Percentiles rank a stretch among this genome's conserved stretches.
phyloP scores from a whole-genome alignment of 2,797 vertebrate genomes.

The Smutsia temminckii region DNA sequence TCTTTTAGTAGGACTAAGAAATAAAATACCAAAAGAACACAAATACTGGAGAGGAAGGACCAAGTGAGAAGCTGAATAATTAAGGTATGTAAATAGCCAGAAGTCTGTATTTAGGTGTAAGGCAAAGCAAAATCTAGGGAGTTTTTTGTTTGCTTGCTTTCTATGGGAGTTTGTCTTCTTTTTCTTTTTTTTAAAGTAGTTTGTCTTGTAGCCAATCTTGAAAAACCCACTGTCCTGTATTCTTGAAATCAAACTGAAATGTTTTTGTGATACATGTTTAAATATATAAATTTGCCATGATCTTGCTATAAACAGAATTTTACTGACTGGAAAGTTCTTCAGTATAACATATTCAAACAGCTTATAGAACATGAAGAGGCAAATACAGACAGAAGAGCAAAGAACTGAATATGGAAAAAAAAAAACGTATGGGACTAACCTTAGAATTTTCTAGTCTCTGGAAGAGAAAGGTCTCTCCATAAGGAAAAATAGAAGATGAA shows the following conservation, averaged over 20 bases:
- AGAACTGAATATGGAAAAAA: slow-evolving; percentile 25
- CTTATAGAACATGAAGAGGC: slow-evolving; percentile 26
- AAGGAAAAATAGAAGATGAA: slow-evolving; percentile 89
- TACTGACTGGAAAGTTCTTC: neutral
- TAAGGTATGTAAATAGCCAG: neutral
- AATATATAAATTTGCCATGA: neutral
- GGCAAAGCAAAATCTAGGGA: neutral
- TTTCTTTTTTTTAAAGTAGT: neutral
- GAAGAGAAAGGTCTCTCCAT: slow-evolving; percentile 92
- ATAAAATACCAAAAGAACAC: neutral
- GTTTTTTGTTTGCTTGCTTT: neutral
- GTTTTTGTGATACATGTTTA: neutral
- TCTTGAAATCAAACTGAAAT: slow-evolving; percentile 8
- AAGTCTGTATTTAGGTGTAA: neutral
- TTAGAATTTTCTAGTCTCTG: slow-evolving; percentile 82
- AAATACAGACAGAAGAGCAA: neutral
- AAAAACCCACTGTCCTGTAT: neutral
- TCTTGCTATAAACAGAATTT: slow-evolving; percentile 38
- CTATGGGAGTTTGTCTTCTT: neutral
- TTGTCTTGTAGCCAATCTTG: neutral
- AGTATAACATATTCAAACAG: slow-evolving; percentile 10
- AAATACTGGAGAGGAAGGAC: neutral
- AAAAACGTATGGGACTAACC: slow-evolving; percentile 87
- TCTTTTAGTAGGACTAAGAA: neutral
- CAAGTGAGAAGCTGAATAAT: neutral